Evolutionary conservation across 1,140 invertebrate species (phyloP).

Genomic region (Orchesella cincta): DNA sequence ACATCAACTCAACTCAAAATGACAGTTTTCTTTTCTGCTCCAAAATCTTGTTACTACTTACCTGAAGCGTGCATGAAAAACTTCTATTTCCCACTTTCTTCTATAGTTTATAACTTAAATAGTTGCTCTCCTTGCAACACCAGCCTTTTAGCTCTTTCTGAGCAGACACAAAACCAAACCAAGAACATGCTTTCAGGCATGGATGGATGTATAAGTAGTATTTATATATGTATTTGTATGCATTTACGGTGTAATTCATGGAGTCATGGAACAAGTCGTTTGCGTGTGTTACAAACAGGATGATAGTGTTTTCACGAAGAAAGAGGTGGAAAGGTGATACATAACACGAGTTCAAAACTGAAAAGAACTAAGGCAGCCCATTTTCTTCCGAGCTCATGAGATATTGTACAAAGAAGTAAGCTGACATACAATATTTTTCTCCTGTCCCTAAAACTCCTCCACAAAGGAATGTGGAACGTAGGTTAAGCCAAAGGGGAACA

Average conservation of each 20-base stretch:
- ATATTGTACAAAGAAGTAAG: not conserved
- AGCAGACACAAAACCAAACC: not conserved
- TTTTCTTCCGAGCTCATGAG: not conserved
- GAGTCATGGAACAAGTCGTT: not conserved
- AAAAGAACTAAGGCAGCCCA: not conserved
- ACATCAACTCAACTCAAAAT: slow-evolving; percentile 25
- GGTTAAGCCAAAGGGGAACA: too few species aligned
- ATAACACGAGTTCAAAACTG: slow-evolving; percentile 1
- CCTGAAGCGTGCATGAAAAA: slow-evolving; percentile 21
- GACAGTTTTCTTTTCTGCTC: slow-evolving; percentile 5
- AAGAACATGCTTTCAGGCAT: too few species aligned
- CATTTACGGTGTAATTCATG: not conserved
- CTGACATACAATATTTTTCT: not conserved
- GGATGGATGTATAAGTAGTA: too few species aligned
- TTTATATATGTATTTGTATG: too few species aligned
- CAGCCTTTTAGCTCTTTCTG: not conserved
- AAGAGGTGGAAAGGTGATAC: slow-evolving; percentile 12
- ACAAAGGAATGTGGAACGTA: too few species aligned
- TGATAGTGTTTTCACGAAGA: not conserved
- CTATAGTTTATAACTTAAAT: not conserved
- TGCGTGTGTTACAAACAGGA: not conserved
- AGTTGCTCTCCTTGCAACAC: not conserved
- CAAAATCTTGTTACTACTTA: slow-evolving; percentile 23
- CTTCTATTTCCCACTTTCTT: slow-evolving; percentile 4
- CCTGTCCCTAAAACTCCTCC: too few species aligned